A percentile compares a stretch with the other conserved stretches of the same genome.
phyloP scores from a whole-genome alignment of 2,797 vertebrate species.

The Remorina albescens region DNA sequence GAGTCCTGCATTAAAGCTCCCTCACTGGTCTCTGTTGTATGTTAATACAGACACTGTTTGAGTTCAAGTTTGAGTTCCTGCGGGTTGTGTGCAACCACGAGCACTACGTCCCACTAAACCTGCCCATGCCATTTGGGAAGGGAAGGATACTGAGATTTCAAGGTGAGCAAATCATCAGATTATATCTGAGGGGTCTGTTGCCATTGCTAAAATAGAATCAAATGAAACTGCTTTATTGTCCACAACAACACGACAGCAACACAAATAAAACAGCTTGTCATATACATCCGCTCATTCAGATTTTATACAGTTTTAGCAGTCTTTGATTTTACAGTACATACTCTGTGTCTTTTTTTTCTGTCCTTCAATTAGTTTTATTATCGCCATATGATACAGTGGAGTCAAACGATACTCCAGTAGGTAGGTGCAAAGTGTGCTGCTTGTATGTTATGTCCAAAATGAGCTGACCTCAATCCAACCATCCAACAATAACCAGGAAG shows the following conservation, averaged over 20 bases:
- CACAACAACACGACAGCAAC: background rate
- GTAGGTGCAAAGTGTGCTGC: slow-evolving; percentile 82
- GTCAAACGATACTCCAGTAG: slow-evolving; percentile 83
- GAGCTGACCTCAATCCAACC: slow-evolving; percentile 34
- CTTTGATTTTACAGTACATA: slow-evolving; percentile 43
- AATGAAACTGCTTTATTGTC: background rate
- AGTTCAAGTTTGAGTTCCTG: slow-evolving; percentile 99
- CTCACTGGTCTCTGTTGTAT: slow-evolving; percentile 28
- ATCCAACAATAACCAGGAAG: slow-evolving; percentile 1
- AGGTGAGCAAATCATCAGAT: slow-evolving; percentile 82
- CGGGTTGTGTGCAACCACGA: slow-evolving; percentile 97
- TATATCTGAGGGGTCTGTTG: background rate
- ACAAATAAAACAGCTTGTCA: background rate
- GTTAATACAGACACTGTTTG: slow-evolving; percentile 91
- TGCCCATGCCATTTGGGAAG: slow-evolving; percentile 98
- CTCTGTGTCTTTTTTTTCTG: slow-evolving; percentile 56
- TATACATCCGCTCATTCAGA: background rate
- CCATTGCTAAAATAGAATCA: background rate
- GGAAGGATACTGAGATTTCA: slow-evolving; percentile 96
- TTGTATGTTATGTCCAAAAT: slow-evolving; percentile 56
- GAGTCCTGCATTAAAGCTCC: background rate
- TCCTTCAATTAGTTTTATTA: slow-evolving; percentile 84
- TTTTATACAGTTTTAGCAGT: background rate
- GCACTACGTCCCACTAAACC: slow-evolving; percentile 96
- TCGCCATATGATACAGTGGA: slow-evolving; percentile 81